Evolutionary conservation across 2,888 invertebrate species (phyloP), one percentile per base, ranked within the genome.

Genomic region (Chrysodeixis includens): DNA sequence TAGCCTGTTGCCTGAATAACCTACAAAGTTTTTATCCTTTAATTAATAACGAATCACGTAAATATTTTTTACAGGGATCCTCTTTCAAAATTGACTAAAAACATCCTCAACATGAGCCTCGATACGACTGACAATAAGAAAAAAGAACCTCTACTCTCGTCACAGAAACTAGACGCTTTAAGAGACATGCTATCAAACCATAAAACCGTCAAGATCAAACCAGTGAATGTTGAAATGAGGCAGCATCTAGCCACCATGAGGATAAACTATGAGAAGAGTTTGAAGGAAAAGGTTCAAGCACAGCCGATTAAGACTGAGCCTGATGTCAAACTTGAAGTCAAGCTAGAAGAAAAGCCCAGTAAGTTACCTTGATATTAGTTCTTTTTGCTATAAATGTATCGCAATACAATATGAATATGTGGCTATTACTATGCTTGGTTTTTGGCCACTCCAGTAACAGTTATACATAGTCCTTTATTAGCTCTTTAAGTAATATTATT

Each of bases 191-290:
- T 96, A 0, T 92, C 94, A 0, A 95, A 95, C 63, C 94, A 95
- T 70, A 95, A 95, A 69, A 93, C 95, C 0, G 86, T 92, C 0
- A 95, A 94, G 81, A 93, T 96, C 3, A 95, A 95, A 66, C 95
- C 95, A 0, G 91, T 94, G 0, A 95, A 91, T 49, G 88, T 94
- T 0, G 94, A 96, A 82, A 86, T 94, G 63, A 82, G 88, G 2
- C 89, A 93, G 55, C 92, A 93, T 30, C 80, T 94, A 56, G 89
- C 90, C 0, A 85, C 88, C 0, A 88, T 93, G 88, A 88, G 86
- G 44, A 74, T 87, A 53, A 92, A 89, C 53, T 92, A 93, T 66
- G 90, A 93, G 58, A 92, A 88, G 69, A 88, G 88, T 76, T 69
- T 91, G 66, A 89, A 84, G 56, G 91, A 93, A 40, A 90, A 86